These are phyloP conservation scores for Merluccius polli DNA, from an alignment of 2,797 vertebrate species.

Conservation along the genomic window DNA sequence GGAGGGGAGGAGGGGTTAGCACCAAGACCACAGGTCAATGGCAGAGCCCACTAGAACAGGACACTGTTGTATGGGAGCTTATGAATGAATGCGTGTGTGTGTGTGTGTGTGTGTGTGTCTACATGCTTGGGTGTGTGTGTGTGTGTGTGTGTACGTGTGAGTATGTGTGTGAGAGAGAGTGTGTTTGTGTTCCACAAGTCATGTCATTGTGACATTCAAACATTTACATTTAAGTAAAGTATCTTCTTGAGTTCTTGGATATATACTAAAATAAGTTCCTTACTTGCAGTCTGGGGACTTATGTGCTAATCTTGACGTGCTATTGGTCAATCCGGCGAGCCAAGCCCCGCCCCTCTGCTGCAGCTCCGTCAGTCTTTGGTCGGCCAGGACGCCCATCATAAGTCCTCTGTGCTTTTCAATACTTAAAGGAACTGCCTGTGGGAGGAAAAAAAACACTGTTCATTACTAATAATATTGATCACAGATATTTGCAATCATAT, in stretches of 20 bases:
- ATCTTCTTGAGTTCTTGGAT: neutral
- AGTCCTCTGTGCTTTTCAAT: constrained; percentile 77
- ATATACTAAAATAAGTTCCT: neutral
- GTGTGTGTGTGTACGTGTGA: neutral
- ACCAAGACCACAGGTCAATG: neutral
- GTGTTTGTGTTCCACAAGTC: neutral
- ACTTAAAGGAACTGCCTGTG: constrained; percentile 69
- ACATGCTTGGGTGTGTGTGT: neutral
- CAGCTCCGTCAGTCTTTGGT: constrained; percentile 79
- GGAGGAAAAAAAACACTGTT: neutral
- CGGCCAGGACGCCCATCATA: constrained; percentile 80
- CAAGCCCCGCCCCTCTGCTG: constrained; percentile 84
- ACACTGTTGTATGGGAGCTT: neutral
- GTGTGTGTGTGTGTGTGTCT: neutral
- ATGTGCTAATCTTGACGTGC: constrained; percentile 65
- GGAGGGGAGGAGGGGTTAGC: neutral
- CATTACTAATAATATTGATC: neutral
- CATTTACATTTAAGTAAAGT: neutral
- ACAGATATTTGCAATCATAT: neutral
- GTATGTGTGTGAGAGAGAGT: neutral
- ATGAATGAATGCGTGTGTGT: constrained; percentile 2
- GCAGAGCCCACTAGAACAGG: neutral
- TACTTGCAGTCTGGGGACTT: constrained; percentile 84
- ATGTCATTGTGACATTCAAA: neutral
- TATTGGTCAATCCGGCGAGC: constrained; percentile 77